Base-by-base conservation (phyloP, 2,113 vertebrate genomes). In the Labeo rohita region DNA sequence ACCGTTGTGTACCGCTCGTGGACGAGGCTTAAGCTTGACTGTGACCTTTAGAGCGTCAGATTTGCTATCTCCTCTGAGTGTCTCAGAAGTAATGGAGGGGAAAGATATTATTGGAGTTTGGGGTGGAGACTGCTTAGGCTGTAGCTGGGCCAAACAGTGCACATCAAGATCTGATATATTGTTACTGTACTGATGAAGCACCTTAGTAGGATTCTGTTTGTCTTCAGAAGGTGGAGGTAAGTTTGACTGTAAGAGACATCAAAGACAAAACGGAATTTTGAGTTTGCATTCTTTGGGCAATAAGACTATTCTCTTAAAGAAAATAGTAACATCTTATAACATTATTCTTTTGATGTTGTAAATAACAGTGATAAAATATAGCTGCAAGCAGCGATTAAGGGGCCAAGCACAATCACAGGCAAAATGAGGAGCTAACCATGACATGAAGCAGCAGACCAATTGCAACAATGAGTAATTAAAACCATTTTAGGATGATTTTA, bases 31-130 rank as follows among this genome's bases (percentile, higher is more conserved):
- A 23, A 99, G 89, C 90, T 98, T 99, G 85, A 99, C 97, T 0
- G 96, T 99, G 63, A 99, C 97, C 94, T 98, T 99, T 1, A 99
- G 96, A 90, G 97, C 95, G 2, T 99, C 97, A 0, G 95, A 90
- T 82, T 96, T 96, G 0, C 95, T 92, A 88, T 95, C 95, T 0
- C 94, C 93, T 88, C 92, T 94, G 89, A 95, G 92, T 3, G 94
- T 92, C 87, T 98, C 96, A 11, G 96, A 96, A 0, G 95, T 93
- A 49, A 92, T 90, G 0, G 96, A 95, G 0, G 97, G 97, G 56
- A 98, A 97, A 36, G 92, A 87, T 23, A 97, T 94, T 47, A 94
- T 95, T 0, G 95, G 93, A 0, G 95, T 95, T 0, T 92, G 90
- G 0, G 95, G 92, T 0, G 95, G 94, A 0, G 96, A 96, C 36